phyloP scores from a whole-genome alignment of 2,113 vertebrate genomes.

The Cottus gobio region DNA sequence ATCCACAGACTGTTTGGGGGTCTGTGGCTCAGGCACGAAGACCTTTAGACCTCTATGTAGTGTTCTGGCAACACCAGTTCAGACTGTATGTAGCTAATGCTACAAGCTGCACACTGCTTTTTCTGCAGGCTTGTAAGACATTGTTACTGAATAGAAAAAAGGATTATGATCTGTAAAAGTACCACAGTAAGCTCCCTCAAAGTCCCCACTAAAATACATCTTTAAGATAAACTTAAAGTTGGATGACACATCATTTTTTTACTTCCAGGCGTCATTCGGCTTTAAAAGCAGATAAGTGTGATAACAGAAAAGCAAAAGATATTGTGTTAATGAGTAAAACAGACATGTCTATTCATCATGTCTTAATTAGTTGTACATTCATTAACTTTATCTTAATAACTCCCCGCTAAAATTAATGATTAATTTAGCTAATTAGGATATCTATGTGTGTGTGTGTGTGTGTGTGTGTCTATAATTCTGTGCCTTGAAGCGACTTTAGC shows the following conservation, averaged over 20 bases:
- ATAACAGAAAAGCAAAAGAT: slow-evolving; percentile 53
- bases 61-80: neutral
- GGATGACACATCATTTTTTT: slow-evolving; percentile 47
- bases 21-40: too few relatives aligned
- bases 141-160: neutral
- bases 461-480: neutral
- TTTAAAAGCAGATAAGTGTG: slow-evolving; percentile 58
- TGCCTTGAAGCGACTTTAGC: slow-evolving; percentile 59
- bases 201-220: slow-evolving; percentile 50
- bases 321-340: slow-evolving; percentile 60
- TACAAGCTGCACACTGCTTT: neutral
- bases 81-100: neutral
- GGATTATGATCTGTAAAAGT: slow-evolving; percentile 22
- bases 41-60: neutral
- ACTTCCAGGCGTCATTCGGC: slow-evolving; percentile 43
- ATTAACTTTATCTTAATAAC: slow-evolving; percentile 82
- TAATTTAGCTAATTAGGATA: slow-evolving; percentile 71
- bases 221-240: slow-evolving; percentile 38
- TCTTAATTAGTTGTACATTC: slow-evolving; percentile 78
- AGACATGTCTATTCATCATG: slow-evolving; percentile 73
- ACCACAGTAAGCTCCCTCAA: neutral
- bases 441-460: slow-evolving; percentile 20
- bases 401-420: slow-evolving; percentile 64
- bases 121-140: neutral
- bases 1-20: too few relatives aligned